Evolutionary conservation across 2,888 invertebrate genomes (phyloP).

Genomic region (Cephus pygmeus): DNA sequence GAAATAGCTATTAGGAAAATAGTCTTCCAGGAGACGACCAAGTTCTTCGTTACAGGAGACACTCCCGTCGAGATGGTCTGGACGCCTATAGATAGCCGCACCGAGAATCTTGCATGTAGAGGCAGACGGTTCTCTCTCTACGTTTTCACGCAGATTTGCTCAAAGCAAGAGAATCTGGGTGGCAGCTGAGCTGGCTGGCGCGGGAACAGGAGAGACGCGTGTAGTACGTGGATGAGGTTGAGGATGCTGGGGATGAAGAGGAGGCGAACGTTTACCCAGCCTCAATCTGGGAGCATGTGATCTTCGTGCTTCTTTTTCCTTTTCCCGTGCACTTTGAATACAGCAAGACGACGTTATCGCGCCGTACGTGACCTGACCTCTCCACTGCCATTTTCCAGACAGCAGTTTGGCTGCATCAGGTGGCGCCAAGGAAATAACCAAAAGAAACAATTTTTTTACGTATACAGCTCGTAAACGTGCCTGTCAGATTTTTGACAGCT

Average conservation of each 20-base stretch:
- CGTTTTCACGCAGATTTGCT: constrained; percentile 54
- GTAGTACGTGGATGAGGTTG: constrained; percentile 16
- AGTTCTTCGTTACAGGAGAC: too few relatives aligned
- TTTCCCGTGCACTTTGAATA: constrained; percentile 47
- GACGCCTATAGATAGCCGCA: too few relatives aligned
- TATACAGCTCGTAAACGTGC: too few relatives aligned
- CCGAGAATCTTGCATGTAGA: too few relatives aligned
- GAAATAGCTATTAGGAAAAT: too few relatives aligned
- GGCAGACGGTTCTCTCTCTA: too few relatives aligned
- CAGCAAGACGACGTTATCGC: constrained; percentile 50
- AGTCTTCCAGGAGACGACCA: too few relatives aligned
- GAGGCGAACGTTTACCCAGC: constrained; percentile 52
- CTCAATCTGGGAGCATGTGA: constrained; percentile 56
- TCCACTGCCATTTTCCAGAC: constrained; percentile 41
- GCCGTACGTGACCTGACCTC: constrained; percentile 53
- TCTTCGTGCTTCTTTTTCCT: constrained; percentile 42
- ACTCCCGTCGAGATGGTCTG: too few relatives aligned
- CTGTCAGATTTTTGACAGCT: too few relatives aligned
- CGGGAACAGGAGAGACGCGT: background rate
- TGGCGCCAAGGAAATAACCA: background rate
- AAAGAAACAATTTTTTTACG: too few relatives aligned
- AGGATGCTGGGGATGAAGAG: constrained; percentile 36
- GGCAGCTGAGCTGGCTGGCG: background rate
- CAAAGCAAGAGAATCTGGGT: background rate
- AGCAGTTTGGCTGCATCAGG: constrained; percentile 23